A percentile compares a stretch with the other conserved stretches of the same genome.
Evolutionary conservation across 2,797 vertebrate genomes (phyloP).

Genomic region (Bovichtus variegatus): DNA sequence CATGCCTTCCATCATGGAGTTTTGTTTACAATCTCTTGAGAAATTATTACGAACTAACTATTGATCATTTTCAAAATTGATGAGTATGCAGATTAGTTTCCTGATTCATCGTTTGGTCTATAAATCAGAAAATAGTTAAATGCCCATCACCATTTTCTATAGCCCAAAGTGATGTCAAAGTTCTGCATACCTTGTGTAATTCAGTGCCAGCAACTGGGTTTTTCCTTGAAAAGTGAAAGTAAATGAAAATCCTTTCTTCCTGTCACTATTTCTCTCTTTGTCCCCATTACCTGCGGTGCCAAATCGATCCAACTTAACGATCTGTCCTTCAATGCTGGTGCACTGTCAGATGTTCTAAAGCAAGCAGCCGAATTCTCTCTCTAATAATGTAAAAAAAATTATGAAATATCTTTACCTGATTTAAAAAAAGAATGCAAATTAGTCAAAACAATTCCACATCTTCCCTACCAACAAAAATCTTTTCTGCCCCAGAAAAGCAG

Average conservation of each 20-base stretch:
- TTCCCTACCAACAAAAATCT: not conserved
- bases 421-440: not conserved
- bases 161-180: not conserved
- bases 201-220: not conserved
- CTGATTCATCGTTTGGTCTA: too few relatives aligned
- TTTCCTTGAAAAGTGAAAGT: not conserved
- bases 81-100: not conserved
- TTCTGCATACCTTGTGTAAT: too few relatives aligned
- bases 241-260: not conserved
- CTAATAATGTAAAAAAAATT: too few relatives aligned
- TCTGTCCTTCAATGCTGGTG: too few relatives aligned
- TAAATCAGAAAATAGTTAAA: not conserved
- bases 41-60: too few relatives aligned
- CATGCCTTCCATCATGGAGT: not conserved
- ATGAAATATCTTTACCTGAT: not conserved
- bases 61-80: too few relatives aligned
- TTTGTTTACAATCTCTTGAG: too few relatives aligned
- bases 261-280: not conserved
- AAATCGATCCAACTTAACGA: not conserved
- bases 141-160: not conserved
- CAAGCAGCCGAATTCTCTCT: not conserved
- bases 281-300: too few relatives aligned
- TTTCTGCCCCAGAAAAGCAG: not conserved
- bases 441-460: not conserved
- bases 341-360: not conserved